Evolutionary conservation across 2,888 invertebrate species (phyloP), one percentile per base, ranked within the genome.

Genomic region (Cetonia aurata): DNA sequence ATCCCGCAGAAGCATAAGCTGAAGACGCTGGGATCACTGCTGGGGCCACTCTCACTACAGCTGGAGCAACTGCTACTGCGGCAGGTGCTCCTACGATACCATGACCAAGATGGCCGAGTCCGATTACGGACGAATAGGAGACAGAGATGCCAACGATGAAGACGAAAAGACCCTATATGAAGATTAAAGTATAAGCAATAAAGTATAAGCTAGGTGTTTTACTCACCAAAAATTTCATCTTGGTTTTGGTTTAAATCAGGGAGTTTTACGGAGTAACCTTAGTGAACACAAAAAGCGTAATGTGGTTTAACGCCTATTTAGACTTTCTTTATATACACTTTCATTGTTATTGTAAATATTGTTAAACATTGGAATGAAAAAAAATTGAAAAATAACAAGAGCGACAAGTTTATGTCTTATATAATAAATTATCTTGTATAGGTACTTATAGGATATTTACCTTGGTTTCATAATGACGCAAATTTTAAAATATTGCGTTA

Each of bases 211-310:
- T n/a, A n/a, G n/a, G n/a, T n/a, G n/a, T n/a, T n/a, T n/a, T n/a
- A 31, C 57, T 67, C 48, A 67, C 67, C 56, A 67, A 57, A 25
- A 57, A 67, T 48, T 67, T 67, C 67, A 67, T 67, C 44, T 55
- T 67, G 48, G 48, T 19, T 42, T 41, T 12, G 3, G 17, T 48
- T 19, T 33, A 33, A 56, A 4, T 37, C 37, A 37, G 37, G 37
- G 8, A 37, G 10, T 8, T 37, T 33, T 9, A 37, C 9, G 15
- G 6, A 33, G 42, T 33, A 50, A 50, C 37, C 50, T 41, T 13
- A 19, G 15, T 12, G 41, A 65, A 12, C 6, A 12, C 57, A 19
- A 57, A 57, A 13, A 12, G 37, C 17, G 50, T 37, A 52, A 50
- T 65, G 62, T 12, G 6, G 1, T 25, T 15, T 17, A 12, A 50